A percentile compares a stretch with the other conserved stretches of the same genome.
phyloP scores from a whole-genome alignment of 2,797 vertebrate species.

The Paratrypauchen microcephalus region DNA sequence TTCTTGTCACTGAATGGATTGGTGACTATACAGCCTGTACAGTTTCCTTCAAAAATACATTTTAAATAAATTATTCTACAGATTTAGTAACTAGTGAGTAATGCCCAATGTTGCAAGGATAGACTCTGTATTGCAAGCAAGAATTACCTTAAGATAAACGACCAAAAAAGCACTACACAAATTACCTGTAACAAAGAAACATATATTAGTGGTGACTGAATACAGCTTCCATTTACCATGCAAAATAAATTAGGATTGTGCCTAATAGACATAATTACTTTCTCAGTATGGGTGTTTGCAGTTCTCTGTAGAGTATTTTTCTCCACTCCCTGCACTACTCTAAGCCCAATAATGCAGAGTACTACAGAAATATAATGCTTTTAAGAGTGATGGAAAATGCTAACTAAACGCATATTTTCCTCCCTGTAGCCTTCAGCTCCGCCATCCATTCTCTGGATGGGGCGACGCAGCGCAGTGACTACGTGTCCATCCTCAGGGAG shows the following conservation, averaged over 20 bases:
- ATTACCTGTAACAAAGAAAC: background rate
- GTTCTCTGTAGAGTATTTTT: background rate
- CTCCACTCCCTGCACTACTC: background rate
- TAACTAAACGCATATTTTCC: background rate
- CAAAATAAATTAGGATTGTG: background rate
- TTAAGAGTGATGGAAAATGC: background rate
- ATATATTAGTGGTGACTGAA: background rate
- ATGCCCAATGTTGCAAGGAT: background rate
- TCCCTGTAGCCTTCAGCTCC: conserved; percentile 85
- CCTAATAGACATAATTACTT: background rate
- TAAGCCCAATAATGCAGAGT: background rate
- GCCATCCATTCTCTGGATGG: conserved; percentile 94
- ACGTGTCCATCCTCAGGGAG: conserved; percentile 89
- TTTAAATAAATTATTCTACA: too few relatives aligned
- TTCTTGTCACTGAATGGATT: background rate
- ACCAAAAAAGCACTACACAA: background rate
- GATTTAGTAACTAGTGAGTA: too few relatives aligned
- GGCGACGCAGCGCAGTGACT: conserved; percentile 89
- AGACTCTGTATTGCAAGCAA: background rate
- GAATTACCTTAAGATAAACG: background rate
- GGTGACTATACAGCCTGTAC: background rate
- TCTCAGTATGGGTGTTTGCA: background rate
- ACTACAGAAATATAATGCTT: background rate
- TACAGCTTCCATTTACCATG: background rate
- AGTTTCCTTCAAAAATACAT: too few relatives aligned